A percentile compares a stretch with the other conserved stretches of the same genome.
Evolutionary conservation across 2,797 vertebrate species (phyloP).

Genomic region (Trachops cirrhosus): DNA sequence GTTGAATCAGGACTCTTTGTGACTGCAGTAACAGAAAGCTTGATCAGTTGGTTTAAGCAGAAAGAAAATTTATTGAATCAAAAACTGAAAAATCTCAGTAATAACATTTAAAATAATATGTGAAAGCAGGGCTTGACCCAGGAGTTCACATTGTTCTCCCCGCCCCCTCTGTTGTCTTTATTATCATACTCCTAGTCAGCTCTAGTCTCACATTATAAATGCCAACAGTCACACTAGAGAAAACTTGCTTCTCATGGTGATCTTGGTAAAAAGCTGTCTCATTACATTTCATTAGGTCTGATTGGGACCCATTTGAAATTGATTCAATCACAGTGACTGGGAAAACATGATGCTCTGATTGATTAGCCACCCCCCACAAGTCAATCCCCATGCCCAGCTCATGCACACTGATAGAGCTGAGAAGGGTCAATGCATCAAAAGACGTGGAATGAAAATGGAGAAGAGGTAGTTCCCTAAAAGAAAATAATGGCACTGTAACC

Average conservation of each 20-base stretch:
- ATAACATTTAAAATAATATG: background rate
- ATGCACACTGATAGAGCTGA: background rate
- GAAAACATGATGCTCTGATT: background rate
- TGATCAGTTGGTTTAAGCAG: background rate
- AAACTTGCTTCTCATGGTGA: background rate
- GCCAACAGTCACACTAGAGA: too few species aligned
- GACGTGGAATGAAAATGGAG: background rate
- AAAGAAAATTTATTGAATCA: background rate
- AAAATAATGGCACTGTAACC: background rate
- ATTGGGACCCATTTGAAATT: background rate
- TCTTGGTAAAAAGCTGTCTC: background rate
- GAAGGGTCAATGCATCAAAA: background rate
- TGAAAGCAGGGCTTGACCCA: background rate
- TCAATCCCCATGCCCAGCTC: background rate
- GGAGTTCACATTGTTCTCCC: background rate
- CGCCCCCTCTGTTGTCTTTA: background rate
- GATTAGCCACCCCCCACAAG: background rate
- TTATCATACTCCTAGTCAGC: background rate
- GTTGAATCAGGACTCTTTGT: background rate
- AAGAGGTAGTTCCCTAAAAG: background rate
- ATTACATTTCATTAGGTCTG: background rate
- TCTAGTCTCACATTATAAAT: background rate
- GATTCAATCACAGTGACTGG: background rate
- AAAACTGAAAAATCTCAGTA: background rate
- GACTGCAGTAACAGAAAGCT: background rate